Conservation (phyloP, 2,888 invertebrate genomes). For the Meiosimyza decipiens region DNA sequence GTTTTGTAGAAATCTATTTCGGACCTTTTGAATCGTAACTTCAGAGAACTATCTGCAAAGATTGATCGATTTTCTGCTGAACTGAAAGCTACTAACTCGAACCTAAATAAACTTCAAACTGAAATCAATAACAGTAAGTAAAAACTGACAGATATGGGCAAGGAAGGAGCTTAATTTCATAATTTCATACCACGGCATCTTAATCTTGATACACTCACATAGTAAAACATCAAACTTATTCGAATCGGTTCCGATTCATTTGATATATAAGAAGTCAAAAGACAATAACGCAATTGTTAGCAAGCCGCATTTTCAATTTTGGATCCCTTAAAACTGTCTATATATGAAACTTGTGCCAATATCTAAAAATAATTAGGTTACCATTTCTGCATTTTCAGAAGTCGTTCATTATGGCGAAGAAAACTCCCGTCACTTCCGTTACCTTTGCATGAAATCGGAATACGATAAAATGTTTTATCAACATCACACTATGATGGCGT, state of each 20-base stretch:
- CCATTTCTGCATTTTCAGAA: conserved; percentile 47
- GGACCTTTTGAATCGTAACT: conserved; percentile 57
- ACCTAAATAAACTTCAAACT: conserved; percentile 53
- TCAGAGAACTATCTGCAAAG: conserved; percentile 56
- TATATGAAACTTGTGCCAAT: too few relatives aligned
- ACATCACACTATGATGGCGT: conserved; percentile 55
- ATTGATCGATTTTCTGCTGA: conserved; percentile 57
- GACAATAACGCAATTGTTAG: too few relatives aligned
- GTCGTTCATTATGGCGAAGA: conserved; percentile 63
- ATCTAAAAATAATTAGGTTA: too few relatives aligned
- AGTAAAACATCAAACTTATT: too few relatives aligned
- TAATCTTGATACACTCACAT: too few relatives aligned
- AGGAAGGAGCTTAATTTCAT: too few relatives aligned
- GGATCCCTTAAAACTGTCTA: too few relatives aligned
- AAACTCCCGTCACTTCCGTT: conserved; percentile 62
- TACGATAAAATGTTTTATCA: conserved; percentile 66
- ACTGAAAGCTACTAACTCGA: conserved; percentile 52
- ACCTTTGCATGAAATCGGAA: conserved; percentile 66
- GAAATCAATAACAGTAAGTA: conserved; percentile 58
- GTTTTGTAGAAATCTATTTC: conserved; percentile 54
- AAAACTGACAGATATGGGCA: too few relatives aligned
- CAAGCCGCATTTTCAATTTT: too few relatives aligned
- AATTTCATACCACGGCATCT: too few relatives aligned
- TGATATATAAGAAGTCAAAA: too few relatives aligned
- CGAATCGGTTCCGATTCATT: too few relatives aligned